Base-by-base conservation (phyloP, 2,888 invertebrate genomes). In the Tridacna gigas region DNA sequence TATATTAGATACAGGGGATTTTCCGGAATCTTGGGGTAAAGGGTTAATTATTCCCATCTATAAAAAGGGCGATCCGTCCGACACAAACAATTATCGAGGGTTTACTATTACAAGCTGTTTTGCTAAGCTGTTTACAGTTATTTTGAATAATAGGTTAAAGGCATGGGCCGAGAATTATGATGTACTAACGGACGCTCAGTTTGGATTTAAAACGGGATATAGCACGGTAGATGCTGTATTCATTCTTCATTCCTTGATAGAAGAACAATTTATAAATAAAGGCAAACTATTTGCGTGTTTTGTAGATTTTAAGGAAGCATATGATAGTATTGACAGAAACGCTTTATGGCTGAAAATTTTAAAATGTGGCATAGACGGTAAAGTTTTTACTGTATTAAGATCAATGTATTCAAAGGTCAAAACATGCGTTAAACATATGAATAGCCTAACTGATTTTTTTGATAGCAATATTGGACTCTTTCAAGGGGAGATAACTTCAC, bases 401-500 rank as follows among this genome's bases (percentile, higher is more conserved):
- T 66, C 26, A 11, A 66, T 66, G 66, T 66, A 66, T 28, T 66
- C 66, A 66, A 22, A 66, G 9, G 66, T 66, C 0, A 28, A 66
- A 66, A 66, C 26, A 26, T 26, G 26, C 25, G 66, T 66, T 66
- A 26, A 66, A 66, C 66, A 66, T 28, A 18, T 66, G 11, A 66
- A 66, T 28, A 26, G 18, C 66, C 15, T 26, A 26, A 26, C 66
- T 18, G 66, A 66, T 18, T 28, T 66, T 18, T 66, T 66, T 66
- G 25, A 66, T 18, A 66, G 66, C 28, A 28, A 66, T 26, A 66
- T 66, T 13, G 66, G 66, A 15, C 28, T 66, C 22, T 66, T 66
- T 26, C 65, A 76, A 63, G 65, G 76, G 76, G 76, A 65, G 47
- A 76, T 76, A 63, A 47, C 63, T 15, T 76, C 76, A 66, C 65